Conservation (phyloP, 2,888 invertebrate species). For the Neuroscelio doddi region DNA sequence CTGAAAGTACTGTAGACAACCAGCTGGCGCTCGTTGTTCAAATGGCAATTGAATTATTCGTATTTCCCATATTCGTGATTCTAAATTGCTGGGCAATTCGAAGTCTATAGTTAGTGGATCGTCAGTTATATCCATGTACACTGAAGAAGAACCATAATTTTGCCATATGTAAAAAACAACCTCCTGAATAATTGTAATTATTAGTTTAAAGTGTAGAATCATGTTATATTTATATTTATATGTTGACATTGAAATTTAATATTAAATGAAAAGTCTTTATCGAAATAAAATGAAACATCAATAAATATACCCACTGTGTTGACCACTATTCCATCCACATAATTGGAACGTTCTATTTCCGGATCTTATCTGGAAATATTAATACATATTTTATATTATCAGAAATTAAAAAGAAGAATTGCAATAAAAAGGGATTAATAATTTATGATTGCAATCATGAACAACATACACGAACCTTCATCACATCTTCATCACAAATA, state of each 20-base stretch:
- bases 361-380: slow-evolving; percentile 56
- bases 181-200: too few relatives aligned
- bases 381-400: too few relatives aligned
- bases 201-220: too few relatives aligned
- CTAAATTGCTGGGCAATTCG: slow-evolving; percentile 76
- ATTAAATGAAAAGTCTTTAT: too few relatives aligned
- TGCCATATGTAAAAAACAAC: too few relatives aligned
- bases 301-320: slow-evolving; percentile 79
- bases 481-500: slow-evolving; percentile 83
- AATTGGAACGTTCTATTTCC: slow-evolving; percentile 74
- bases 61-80: slow-evolving; percentile 85
- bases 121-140: slow-evolving; percentile 80
- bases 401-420: too few relatives aligned
- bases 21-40: slow-evolving; percentile 83
- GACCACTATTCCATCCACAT: slow-evolving; percentile 89
- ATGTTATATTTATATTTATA: too few relatives aligned
- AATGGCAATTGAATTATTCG: slow-evolving; percentile 84
- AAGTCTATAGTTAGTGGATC: slow-evolving; percentile 74
- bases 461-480: slow-evolving; percentile 54
- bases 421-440: too few relatives aligned
- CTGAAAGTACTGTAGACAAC: slow-evolving; percentile 84
- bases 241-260: too few relatives aligned
- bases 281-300: too few relatives aligned
- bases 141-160: too few relatives aligned
- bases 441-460: too few relatives aligned